Base-by-base conservation (phyloP, 2,113 vertebrate species). In the Phyllopteryx taeniolatus region DNA sequence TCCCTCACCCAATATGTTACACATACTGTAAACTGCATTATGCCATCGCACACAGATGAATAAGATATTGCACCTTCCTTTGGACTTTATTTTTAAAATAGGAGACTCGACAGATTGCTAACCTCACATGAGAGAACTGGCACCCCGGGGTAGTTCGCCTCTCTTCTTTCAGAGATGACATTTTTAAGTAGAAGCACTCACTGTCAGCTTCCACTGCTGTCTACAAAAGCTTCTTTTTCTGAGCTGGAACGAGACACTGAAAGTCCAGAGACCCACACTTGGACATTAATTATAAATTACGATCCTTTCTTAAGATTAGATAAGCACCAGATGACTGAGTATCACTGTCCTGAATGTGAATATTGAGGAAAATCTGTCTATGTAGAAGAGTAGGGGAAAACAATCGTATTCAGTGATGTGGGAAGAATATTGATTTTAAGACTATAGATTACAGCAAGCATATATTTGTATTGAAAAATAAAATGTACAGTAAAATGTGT, bases 1-100 rank as follows among this genome's bases (percentile, higher is more conserved):
- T 27, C 27, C 27, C 27, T 27, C 27, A 27, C 27, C 27, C 27
- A 27, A 27, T 27, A 27, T 27, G 27, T 27, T 27, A 27, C 27
- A 27, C 27, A 27, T 27, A 27, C 27, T 27, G 27, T 51, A 80
- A 79, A 82, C 76, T 80, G 63, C 57, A 79, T 83, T 68, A 80
- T 39, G 14, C 73, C 46, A 73, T 73, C 57, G 43, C 68, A 74
- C 27, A 39, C 8, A 46, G 27, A 80, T 83, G 77, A 87, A 86
- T 88, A 79, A 88, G 80, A 90, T 78, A 88, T 85, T 72, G 77
- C 17, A 65, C 54, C 75, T 76, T 76, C 80, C 73, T 85, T 83
- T 67, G 5, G 51, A 64, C 77, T 77, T 80, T 78, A 85, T 87
- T 90, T 89, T 88, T 80, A 80, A 80, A 83, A 60, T 0, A 2